Percentiles rank a stretch among this genome's conserved stretches.
These are phyloP conservation scores for Diabrotica virgifera DNA, from an alignment of 1,140 invertebrate species.

Conservation along the genomic window DNA sequence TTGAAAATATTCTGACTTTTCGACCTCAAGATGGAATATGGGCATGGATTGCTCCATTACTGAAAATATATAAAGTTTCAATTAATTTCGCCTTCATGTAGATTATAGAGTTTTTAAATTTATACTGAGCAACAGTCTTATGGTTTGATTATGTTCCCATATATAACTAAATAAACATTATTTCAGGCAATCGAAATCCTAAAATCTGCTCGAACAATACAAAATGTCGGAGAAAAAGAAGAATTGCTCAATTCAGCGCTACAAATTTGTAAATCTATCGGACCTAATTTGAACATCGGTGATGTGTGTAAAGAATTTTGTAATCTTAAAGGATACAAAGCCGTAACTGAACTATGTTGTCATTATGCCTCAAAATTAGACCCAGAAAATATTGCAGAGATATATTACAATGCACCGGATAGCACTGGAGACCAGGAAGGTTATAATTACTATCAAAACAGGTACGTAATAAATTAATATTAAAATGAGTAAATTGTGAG, in stretches of 20 bases:
- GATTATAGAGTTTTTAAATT: too few relatives aligned
- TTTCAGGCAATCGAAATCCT: constrained; percentile 83
- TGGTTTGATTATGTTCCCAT: not conserved
- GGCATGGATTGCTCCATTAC: too few relatives aligned
- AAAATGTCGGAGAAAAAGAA: constrained; percentile 68
- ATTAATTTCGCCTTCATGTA: too few relatives aligned
- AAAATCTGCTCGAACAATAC: constrained; percentile 69
- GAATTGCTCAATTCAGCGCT: constrained; percentile 74
- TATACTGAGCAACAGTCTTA: too few relatives aligned
- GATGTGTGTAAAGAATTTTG: constrained; percentile 76
- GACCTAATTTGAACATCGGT: constrained; percentile 72
- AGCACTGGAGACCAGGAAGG: constrained; percentile 71
- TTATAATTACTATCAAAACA: constrained; percentile 64
- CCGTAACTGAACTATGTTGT: constrained; percentile 84
- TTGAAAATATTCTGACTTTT: too few relatives aligned
- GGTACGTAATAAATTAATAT: constrained; percentile 47
- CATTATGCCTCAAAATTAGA: constrained; percentile 82
- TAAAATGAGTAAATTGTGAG: too few relatives aligned
- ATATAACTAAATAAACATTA: not conserved
- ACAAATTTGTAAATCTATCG: constrained; percentile 82
- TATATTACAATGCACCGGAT: constrained; percentile 82
- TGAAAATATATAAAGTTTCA: too few relatives aligned
- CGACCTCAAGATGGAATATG: too few relatives aligned
- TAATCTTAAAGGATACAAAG: constrained; percentile 76
- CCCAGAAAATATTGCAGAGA: constrained; percentile 81